Percentiles rank a stretch among this genome's conserved stretches.
phyloP scores from a whole-genome alignment of 2,888 invertebrate species.

The Vanessa cardui region DNA sequence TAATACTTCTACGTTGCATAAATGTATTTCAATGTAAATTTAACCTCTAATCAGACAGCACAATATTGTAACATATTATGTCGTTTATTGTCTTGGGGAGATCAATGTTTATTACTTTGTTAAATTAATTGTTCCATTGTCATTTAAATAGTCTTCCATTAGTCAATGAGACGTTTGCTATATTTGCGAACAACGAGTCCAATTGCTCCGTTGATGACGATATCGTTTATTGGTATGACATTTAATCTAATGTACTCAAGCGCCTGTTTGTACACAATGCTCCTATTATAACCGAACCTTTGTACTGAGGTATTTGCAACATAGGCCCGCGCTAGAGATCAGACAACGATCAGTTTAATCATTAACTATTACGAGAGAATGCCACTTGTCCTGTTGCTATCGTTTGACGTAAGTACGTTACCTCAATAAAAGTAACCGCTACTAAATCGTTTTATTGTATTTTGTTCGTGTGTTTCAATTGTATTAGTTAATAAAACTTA shows the following conservation, averaged over 20 bases:
- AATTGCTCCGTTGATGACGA: conserved; percentile 47
- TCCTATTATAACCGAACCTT: conserved; percentile 27
- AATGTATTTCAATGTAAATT: background rate
- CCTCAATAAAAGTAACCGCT: no score
- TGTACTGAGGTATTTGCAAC: conserved; percentile 25
- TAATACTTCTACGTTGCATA: no score
- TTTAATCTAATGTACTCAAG: conserved; percentile 33
- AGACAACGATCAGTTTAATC: conserved; percentile 17
- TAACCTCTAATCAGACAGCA: background rate
- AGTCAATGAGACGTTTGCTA: conserved; percentile 48
- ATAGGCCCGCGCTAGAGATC: conserved; percentile 20
- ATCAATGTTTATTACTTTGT: conserved; percentile 65
- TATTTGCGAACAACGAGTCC: conserved; percentile 48
- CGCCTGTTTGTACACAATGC: conserved; percentile 30
- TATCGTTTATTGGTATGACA: conserved; percentile 44
- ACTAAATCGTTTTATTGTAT: no score
- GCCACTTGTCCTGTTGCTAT: conserved; percentile 21
- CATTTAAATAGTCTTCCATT: conserved; percentile 58
- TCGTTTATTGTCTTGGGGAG: conserved; percentile 50
- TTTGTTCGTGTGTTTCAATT: no score
- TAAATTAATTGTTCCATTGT: conserved; percentile 70
- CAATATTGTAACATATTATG: conserved; percentile 19
- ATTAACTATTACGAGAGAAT: conserved; percentile 19
- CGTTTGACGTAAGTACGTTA: no score
- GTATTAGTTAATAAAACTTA: no score